A percentile compares a stretch with the other conserved stretches of the same genome.
These are phyloP conservation scores for Apodemus agrarius DNA, from an alignment of 2,797 vertebrate genomes.

Conservation along the genomic window DNA sequence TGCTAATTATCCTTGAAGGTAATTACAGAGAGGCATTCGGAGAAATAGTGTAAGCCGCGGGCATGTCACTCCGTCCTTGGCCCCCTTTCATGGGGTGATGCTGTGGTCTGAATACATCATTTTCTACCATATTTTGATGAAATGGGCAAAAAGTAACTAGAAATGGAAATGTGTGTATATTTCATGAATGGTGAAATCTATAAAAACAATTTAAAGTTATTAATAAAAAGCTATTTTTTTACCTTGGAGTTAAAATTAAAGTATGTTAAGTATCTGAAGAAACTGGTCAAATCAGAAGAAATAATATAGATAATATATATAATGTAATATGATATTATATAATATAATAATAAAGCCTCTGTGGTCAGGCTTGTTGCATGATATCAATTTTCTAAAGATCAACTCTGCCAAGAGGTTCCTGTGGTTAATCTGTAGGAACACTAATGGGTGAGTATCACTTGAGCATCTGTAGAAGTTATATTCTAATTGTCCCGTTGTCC, in stretches of 20 bases:
- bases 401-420: neutral
- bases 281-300: neutral
- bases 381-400: constrained; percentile 4
- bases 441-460: neutral
- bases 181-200: neutral
- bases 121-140: neutral
- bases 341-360: neutral
- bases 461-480: neutral
- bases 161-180: constrained; percentile 12
- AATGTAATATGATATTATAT: neutral
- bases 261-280: constrained; percentile 12
- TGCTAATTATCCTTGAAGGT: constrained; percentile 21
- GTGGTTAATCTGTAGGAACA: neutral
- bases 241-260: constrained; percentile 50
- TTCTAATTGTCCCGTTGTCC: neutral
- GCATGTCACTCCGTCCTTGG: neutral
- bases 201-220: neutral
- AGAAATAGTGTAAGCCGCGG: neutral
- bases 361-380: neutral
- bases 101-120: neutral
- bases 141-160: constrained; percentile 5
- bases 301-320: neutral
- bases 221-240: constrained; percentile 51
- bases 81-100: neutral
- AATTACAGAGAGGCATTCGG: constrained; percentile 37